phyloP scores from a whole-genome alignment of 92 coral and sea anemone genomes.

The Epizoanthus fatuus region DNA sequence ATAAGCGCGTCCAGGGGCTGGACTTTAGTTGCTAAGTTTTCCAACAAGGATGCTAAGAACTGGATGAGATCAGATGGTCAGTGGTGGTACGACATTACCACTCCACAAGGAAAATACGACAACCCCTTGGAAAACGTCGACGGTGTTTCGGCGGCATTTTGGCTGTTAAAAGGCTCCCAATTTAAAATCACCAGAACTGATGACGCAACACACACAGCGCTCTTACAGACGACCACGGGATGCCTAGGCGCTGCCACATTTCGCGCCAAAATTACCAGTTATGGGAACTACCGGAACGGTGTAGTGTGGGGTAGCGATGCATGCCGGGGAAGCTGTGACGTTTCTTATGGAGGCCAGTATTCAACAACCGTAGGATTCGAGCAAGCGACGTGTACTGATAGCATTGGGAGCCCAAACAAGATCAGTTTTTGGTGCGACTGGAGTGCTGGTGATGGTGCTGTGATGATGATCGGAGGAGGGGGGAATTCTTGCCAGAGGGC shows the following conservation, averaged over 20 bases:
- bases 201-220: slow-evolving; percentile 32
- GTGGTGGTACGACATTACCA: slow-evolving; percentile 49
- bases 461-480: slow-evolving; percentile 47
- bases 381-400: slow-evolving; percentile 5
- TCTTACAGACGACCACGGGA: slow-evolving; percentile 15
- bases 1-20: too few relatives aligned
- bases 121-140: slow-evolving; percentile 15
- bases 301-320: slow-evolving; percentile 6
- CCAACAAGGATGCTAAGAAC: slow-evolving; percentile 2
- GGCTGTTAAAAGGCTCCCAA: slow-evolving; percentile 6
- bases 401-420: not conserved
- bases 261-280: slow-evolving; percentile 24
- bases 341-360: slow-evolving; percentile 24
- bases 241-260: slow-evolving; percentile 35
- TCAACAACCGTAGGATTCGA: not conserved
- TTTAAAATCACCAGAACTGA: slow-evolving; percentile 42
- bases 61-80: slow-evolving; percentile 49
- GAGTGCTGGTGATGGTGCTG: slow-evolving; percentile 30
- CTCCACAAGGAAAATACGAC: slow-evolving; percentile 3
- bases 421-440: slow-evolving; percentile 45
- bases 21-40: too few relatives aligned
- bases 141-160: slow-evolving; percentile 45
- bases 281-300: slow-evolving; percentile 23
- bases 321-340: slow-evolving; percentile 28
- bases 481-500: slow-evolving; percentile 16